These are phyloP conservation scores for Proteles cristata DNA, from an alignment of 2,113 vertebrate species.

Conservation along the genomic window DNA sequence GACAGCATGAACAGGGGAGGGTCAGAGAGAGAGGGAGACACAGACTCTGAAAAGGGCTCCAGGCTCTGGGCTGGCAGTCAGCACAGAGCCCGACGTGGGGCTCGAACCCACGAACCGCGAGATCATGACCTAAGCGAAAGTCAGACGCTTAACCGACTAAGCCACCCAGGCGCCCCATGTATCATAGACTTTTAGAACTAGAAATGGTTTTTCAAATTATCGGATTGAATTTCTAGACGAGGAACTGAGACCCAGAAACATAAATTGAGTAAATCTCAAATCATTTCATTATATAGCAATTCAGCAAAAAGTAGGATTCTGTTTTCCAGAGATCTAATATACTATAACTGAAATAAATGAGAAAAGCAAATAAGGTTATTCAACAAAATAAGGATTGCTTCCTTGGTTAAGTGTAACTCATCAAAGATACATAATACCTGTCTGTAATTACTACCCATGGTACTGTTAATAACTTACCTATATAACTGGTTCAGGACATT, in stretches of 20 bases:
- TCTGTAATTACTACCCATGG: neutral
- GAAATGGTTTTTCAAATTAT: neutral
- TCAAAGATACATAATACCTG: neutral
- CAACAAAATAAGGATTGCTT: neutral
- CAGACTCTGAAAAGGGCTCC: no score
- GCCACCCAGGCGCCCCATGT: no score
- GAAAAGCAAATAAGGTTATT: neutral
- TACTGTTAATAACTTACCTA: neutral
- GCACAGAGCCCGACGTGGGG: no score
- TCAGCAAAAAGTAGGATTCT: neutral
- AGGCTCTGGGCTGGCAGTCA: no score
- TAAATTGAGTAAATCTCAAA: neutral
- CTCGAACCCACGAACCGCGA: no score
- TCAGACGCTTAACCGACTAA: no score
- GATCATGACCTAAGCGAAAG: no score
- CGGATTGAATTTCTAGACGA: neutral
- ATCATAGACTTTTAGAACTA: neutral
- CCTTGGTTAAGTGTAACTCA: neutral
- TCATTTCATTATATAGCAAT: neutral
- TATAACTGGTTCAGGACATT: neutral
- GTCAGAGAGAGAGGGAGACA: no score
- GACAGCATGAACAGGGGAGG: no score
- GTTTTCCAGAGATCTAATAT: neutral
- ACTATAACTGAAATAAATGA: slow-evolving; percentile 9
- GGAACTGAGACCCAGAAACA: neutral